phyloP scores from a whole-genome alignment of 2,797 vertebrate species.

The Balearica regulorum region DNA sequence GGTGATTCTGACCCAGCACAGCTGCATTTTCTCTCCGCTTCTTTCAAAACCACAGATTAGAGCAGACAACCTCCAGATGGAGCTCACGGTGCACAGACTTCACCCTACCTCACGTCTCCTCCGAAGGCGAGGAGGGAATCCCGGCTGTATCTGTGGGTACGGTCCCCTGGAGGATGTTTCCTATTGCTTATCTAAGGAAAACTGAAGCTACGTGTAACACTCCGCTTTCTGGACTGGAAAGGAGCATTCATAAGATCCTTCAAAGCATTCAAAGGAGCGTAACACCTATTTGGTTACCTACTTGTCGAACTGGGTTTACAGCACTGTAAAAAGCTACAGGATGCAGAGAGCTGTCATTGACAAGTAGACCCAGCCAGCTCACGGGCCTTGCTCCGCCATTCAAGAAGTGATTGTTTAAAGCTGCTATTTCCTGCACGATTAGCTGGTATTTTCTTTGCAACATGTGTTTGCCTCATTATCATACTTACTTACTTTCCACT shows the following conservation, averaged over 20 bases:
- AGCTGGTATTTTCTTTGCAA: neutral
- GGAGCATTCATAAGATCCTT: neutral
- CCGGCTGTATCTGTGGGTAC: fast-evolving
- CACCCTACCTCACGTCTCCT: neutral
- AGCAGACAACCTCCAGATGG: conserved; percentile 49
- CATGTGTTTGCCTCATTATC: conserved; percentile 54
- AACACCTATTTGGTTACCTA: neutral
- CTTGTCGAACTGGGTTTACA: neutral
- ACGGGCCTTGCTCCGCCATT: neutral
- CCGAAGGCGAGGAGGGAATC: neutral
- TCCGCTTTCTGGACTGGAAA: neutral
- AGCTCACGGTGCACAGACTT: conserved; percentile 20
- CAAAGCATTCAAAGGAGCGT: neutral
- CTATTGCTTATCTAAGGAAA: neutral
- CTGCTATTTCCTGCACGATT: neutral
- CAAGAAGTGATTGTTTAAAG: neutral
- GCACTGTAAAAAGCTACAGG: neutral
- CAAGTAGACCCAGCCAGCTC: neutral
- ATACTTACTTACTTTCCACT: neutral
- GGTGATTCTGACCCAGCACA: neutral
- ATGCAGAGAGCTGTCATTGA: neutral
- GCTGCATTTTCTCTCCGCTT: neutral
- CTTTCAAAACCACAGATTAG: neutral
- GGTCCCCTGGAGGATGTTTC: neutral
- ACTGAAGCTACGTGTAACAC: neutral